These are phyloP conservation scores for Ceriagrion tenellum DNA, from an alignment of 2,888 invertebrate species.

Conservation along the genomic window DNA sequence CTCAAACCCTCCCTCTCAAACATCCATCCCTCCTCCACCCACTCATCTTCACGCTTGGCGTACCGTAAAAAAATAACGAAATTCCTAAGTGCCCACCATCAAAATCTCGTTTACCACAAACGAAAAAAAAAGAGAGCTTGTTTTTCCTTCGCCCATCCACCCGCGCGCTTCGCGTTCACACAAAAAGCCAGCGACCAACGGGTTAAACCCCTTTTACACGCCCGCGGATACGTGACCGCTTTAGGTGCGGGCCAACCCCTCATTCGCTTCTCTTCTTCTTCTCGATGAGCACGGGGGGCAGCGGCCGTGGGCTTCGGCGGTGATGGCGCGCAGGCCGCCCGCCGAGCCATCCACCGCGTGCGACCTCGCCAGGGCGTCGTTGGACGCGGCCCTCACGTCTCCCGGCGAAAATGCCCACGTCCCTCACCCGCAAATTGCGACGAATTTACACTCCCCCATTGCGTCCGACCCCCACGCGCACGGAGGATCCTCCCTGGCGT, in stretches of 20 bases:
- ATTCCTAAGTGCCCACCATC: conserved; percentile 26
- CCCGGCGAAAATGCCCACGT: conserved; percentile 9
- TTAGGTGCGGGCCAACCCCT: neutral
- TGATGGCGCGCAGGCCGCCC: neutral
- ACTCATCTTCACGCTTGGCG: too few relatives aligned
- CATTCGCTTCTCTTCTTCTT: too few relatives aligned
- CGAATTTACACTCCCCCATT: neutral
- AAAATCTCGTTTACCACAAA: conserved; percentile 32
- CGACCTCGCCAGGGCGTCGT: neutral
- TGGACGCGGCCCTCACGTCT: neutral
- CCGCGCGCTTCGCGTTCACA: neutral
- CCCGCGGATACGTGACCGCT: conserved; percentile 53
- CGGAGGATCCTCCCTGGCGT: neutral
- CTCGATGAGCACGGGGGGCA: neutral
- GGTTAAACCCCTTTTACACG: conserved; percentile 43
- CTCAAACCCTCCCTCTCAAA: neutral
- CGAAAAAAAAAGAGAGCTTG: neutral
- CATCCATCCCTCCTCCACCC: neutral
- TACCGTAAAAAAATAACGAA: conserved; percentile 60
- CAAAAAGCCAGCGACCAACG: conserved; percentile 22
- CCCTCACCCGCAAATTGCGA: neutral
- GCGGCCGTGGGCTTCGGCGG: neutral
- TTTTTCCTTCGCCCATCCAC: neutral
- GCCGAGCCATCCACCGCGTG: neutral
- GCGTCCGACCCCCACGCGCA: neutral